Evolutionary conservation across 23 tunicate species (phyloP).

Genomic region (Halocynthia aurantium): DNA sequence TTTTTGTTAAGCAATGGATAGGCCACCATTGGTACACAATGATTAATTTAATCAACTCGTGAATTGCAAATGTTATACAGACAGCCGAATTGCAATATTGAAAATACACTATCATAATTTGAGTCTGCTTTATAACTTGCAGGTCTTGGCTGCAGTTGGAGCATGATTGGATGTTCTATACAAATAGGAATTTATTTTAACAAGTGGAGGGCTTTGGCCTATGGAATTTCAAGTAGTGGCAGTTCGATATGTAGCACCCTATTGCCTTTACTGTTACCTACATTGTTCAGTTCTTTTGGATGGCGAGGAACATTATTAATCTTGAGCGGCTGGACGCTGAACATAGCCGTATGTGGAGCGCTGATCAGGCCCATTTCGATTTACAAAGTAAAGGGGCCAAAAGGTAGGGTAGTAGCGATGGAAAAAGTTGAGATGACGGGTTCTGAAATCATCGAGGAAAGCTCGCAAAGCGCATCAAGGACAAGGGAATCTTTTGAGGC

Average conservation of each 20-base stretch:
- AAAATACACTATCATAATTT: too few species aligned
- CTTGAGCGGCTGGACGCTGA: conserved; percentile 20
- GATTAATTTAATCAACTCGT: too few species aligned
- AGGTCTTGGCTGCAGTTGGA: conserved; percentile 30
- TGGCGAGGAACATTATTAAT: conserved; percentile 36
- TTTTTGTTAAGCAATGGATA: too few species aligned
- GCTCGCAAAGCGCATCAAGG: too few species aligned
- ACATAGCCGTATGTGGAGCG: conserved; percentile 23
- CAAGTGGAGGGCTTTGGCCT: conserved; percentile 17
- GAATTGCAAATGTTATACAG: too few species aligned
- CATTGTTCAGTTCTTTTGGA: conserved; percentile 14
- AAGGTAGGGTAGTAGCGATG: too few species aligned
- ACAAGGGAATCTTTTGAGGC: too few species aligned
- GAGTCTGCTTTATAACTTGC: not conserved
- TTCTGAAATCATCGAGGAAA: too few species aligned
- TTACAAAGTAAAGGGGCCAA: too few species aligned
- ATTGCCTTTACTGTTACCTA: conserved; percentile 16
- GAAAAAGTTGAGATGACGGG: too few species aligned
- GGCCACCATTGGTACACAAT: too few species aligned
- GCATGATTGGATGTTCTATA: conserved; percentile 6
- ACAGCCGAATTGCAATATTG: too few species aligned
- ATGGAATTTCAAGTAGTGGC: conserved; percentile 27
- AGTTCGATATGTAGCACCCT: conserved; percentile 5
- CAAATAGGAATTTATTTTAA: conserved; percentile 28
- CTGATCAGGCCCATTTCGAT: conserved; percentile 29